phyloP scores from a whole-genome alignment of 2,113 vertebrate species.

The Rana temporaria region DNA sequence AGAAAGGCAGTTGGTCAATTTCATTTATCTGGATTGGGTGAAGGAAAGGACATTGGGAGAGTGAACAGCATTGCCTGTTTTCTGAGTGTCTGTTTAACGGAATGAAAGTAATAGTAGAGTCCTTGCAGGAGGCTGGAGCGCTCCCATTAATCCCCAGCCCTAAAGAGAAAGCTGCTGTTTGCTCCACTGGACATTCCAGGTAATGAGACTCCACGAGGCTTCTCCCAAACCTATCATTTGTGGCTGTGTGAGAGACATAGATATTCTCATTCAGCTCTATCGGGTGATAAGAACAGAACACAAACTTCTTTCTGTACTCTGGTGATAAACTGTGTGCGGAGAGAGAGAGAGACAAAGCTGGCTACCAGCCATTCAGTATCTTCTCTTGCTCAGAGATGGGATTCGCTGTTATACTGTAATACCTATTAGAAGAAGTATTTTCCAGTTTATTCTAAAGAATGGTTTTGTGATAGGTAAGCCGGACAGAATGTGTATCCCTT shows the following conservation, averaged over 20 bases:
- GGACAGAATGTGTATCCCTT: background rate
- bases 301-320: constrained; percentile 48
- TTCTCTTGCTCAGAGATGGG: constrained; percentile 25
- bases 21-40: background rate
- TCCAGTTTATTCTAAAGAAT: constrained; percentile 12
- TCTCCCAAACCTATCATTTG: constrained; percentile 5
- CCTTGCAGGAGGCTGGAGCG: constrained; percentile 26
- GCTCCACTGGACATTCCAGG: constrained; percentile 26
- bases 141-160: constrained; percentile 20
- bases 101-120: constrained; percentile 32
- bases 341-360: background rate
- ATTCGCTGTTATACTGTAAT: constrained; percentile 26
- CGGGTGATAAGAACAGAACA: background rate
- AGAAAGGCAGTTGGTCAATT: background rate
- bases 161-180: constrained; percentile 10
- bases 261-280: constrained; percentile 22
- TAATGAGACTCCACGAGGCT: constrained; percentile 32
- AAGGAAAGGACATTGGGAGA: constrained; percentile 42
- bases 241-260: background rate
- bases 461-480: background rate
- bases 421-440: background rate
- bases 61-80: background rate
- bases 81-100: constrained; percentile 42
- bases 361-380: background rate
- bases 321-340: constrained; percentile 26